Evolutionary conservation across 2,113 vertebrate genomes (phyloP), one percentile per base, ranked within the genome.

Genomic region (Syngnathus floridae): DNA sequence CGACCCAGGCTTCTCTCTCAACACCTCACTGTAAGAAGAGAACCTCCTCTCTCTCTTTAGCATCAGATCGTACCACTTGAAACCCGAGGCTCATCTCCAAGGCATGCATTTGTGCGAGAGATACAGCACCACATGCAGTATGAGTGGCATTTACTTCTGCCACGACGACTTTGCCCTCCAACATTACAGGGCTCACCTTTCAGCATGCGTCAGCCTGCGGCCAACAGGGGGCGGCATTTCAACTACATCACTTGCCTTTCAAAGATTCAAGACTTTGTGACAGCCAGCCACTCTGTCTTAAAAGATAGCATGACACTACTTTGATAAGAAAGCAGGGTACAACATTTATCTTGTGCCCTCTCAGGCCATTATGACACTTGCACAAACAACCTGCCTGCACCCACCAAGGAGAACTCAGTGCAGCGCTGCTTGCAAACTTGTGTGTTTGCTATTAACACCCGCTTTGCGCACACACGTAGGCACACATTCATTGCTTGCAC

Each of bases 401-500:
- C 67, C 57, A 59, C 78, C 70, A 74, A 67, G 64, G 48, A 62
- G 74, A 77, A 82, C 48, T 52, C 65, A 12, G 68, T 77, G 72
- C 66, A 55, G 26, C 69, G 56, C 65, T 65, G 73, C 70, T 80
- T 79, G 76, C 69, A 66, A 80, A 70, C 80, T 70, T 82, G 87
- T 80, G 86, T 89, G 89, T 86, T 89, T 87, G 81, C 74, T 79
- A 77, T 90, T 88, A 88, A 71, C 83, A 79, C 75, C 71, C 65
- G 56, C 46, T 68, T 54, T 73, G 75, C 72, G 62, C 7, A 19
- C 38, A 67, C 63, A 37, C 73, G 69, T 31, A 64, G 65, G 45
- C 73, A 70, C 65, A 52, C 57, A 38, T 65, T 62, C 70, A 73
- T 71, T 80, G 58, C 74, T 64, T 51, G 59, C 79, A 70, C 66